A percentile compares a stretch with the other conserved stretches of the same genome.
These are phyloP conservation scores for Sylvia borin DNA, from an alignment of 2,797 vertebrate genomes.

Conservation along the genomic window DNA sequence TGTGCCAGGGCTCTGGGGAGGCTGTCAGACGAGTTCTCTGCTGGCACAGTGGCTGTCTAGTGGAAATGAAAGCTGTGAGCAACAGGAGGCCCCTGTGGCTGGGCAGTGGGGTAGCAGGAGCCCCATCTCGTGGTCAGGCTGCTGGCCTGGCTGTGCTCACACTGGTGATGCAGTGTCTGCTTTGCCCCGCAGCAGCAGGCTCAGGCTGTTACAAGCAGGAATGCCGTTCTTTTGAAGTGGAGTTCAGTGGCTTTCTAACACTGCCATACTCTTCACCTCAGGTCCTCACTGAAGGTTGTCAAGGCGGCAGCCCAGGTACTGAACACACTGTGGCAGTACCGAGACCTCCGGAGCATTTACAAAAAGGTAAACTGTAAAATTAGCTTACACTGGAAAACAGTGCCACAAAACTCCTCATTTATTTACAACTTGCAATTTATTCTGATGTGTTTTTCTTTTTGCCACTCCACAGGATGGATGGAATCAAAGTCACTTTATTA, in stretches of 20 bases:
- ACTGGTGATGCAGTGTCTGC: neutral
- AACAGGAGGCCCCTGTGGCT: neutral
- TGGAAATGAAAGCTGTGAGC: neutral
- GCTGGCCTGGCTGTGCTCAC: neutral
- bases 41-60: neutral
- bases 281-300: slow-evolving; percentile 96
- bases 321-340: slow-evolving; percentile 96
- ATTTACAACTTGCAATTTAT: slow-evolving; percentile 14
- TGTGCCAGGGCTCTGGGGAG: neutral
- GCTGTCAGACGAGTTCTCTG: fast-evolving
- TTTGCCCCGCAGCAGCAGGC: neutral
- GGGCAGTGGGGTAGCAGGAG: neutral
- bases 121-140: neutral
- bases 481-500: slow-evolving; percentile 99
- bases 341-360: slow-evolving; percentile 96
- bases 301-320: slow-evolving; percentile 97
- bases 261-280: slow-evolving; percentile 22
- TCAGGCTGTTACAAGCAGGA: neutral
- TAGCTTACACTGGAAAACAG: neutral
- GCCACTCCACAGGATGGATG: slow-evolving; percentile 88
- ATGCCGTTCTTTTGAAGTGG: neutral
- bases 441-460: neutral
- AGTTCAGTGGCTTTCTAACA: neutral
- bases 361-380: slow-evolving; percentile 87
- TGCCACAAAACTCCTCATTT: neutral